Percentiles rank a stretch among this genome's conserved stretches.
Conservation (phyloP, 2,113 vertebrate genomes). For the Psilopsiagon aurifrons region DNA sequence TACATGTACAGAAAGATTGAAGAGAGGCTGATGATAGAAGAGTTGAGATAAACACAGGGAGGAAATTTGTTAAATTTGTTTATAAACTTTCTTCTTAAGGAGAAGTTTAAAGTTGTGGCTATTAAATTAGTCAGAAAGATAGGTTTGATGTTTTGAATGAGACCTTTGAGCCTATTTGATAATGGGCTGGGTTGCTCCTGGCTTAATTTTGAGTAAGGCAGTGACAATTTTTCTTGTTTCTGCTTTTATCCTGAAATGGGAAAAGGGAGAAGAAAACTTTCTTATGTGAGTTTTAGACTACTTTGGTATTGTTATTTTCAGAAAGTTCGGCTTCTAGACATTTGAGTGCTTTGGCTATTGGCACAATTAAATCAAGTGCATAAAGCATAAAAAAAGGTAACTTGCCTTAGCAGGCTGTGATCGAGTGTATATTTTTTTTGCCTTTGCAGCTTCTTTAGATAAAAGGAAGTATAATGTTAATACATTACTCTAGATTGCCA, state of each 20-base stretch:
- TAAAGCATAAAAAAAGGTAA: background rate
- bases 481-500: background rate
- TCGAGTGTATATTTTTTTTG: background rate
- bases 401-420: background rate
- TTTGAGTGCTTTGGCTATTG: background rate
- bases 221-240: background rate
- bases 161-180: background rate
- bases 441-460: background rate
- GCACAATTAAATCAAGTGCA: background rate
- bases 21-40: background rate
- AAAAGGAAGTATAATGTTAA: background rate
- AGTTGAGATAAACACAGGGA: background rate
- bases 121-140: background rate
- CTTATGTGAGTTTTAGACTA: background rate
- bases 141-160: background rate
- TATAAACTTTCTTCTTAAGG: background rate
- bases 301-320: background rate
- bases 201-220: background rate
- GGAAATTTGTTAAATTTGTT: background rate
- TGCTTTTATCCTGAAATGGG: background rate
- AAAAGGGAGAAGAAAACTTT: background rate
- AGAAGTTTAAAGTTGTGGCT: background rate
- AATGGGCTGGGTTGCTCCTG: background rate
- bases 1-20: background rate
- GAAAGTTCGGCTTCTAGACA: background rate